phyloP scores from a whole-genome alignment of 1,140 invertebrate genomes.

The Anoplophora glabripennis region DNA sequence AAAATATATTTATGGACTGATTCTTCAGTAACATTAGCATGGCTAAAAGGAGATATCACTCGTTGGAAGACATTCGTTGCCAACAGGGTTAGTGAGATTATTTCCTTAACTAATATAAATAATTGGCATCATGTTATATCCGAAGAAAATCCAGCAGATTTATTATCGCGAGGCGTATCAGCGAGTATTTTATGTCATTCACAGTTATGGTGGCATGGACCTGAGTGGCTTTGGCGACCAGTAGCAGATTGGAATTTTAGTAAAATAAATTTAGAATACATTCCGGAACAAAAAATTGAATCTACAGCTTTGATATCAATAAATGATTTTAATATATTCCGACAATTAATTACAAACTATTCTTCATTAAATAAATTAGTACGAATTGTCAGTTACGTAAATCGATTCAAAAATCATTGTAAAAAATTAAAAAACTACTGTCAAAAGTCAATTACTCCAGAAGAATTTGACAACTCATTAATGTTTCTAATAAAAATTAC shows the following conservation, averaged over 20 bases:
- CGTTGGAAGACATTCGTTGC: conserved; percentile 6
- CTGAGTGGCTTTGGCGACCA: not conserved
- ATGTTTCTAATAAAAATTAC: conserved; percentile 1
- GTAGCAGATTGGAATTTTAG: not conserved
- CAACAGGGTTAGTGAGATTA: not conserved
- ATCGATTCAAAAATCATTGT: too few species aligned
- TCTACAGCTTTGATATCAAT: not conserved
- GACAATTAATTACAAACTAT: too few species aligned
- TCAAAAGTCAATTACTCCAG: not conserved
- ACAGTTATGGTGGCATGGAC: not conserved
- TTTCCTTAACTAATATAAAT: too few species aligned
- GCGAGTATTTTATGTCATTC: not conserved
- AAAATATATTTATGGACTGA: not conserved
- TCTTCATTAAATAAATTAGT: not conserved
- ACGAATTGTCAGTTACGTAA: not conserved
- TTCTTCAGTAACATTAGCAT: conserved; percentile 1
- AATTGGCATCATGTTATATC: not conserved
- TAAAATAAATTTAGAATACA: not conserved
- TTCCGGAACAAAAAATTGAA: not conserved
- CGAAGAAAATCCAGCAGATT: not conserved
- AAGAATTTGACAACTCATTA: conserved; percentile 11
- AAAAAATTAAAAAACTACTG: not conserved
- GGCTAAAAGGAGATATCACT: not conserved
- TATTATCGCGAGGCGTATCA: not conserved
- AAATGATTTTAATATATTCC: too few species aligned